Evolutionary conservation across 2,113 vertebrate genomes (phyloP).

Genomic region (Chrysemys picta): DNA sequence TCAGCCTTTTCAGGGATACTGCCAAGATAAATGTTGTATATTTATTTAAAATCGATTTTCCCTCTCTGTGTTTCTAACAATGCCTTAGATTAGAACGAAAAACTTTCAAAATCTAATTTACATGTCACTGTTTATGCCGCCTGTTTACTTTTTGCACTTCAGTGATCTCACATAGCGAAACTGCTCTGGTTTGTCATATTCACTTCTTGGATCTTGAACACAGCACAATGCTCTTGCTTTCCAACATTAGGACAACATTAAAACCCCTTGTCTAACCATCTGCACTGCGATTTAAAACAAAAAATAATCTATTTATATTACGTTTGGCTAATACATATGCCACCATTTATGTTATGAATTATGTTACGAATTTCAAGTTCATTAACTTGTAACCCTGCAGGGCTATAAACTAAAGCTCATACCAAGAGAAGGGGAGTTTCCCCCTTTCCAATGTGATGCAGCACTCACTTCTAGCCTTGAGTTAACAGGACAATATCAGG

Average conservation of each 20-base stretch:
- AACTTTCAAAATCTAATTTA: not conserved
- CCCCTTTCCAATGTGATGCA: not conserved
- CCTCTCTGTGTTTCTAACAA: not conserved
- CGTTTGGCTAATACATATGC: rapidly evolving
- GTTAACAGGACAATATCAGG: not conserved
- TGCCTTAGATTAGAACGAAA: not conserved
- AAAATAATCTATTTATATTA: not conserved
- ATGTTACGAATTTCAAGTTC: not conserved
- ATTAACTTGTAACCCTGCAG: not conserved
- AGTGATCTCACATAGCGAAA: not conserved
- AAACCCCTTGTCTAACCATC: not conserved
- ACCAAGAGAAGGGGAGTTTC: not conserved
- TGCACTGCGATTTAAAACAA: not conserved
- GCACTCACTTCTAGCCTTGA: not conserved
- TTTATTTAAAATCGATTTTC: not conserved
- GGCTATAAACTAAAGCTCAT: not conserved
- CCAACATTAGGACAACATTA: rapidly evolving
- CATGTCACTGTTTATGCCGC: not conserved
- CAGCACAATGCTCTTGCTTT: not conserved
- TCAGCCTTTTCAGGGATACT: not conserved
- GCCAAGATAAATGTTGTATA: not conserved
- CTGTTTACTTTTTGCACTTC: not conserved
- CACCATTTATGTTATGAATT: too few relatives aligned
- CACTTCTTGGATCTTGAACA: not conserved
- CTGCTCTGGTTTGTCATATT: not conserved